Conservation (phyloP, 2,797 vertebrate species). For the Cuculus canorus region DNA sequence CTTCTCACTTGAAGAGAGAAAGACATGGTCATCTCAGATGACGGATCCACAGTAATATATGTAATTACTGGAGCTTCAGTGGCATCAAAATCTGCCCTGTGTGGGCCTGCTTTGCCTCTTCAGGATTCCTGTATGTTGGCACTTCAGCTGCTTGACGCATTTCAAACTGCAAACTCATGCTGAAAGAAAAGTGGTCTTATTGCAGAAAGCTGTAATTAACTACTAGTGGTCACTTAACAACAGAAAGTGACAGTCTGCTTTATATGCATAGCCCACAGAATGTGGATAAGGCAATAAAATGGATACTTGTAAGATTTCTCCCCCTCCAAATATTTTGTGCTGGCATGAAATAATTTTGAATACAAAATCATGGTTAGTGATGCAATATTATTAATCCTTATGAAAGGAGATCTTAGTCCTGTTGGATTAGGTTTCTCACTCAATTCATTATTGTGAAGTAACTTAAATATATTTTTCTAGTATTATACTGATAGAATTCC, state of each 20-base stretch:
- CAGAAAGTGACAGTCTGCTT: neutral
- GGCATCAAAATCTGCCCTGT: neutral
- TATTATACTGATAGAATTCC: neutral
- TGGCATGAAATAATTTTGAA: slow-evolving; percentile 62
- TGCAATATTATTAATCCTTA: slow-evolving; percentile 60
- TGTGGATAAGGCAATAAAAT: slow-evolving; percentile 50
- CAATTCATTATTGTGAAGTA: slow-evolving; percentile 28
- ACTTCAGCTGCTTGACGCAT: neutral
- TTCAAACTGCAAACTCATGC: neutral
- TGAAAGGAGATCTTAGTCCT: slow-evolving; percentile 45
- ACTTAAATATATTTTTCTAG: slow-evolving; percentile 65
- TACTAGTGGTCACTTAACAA: neutral
- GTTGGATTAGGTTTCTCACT: slow-evolving; percentile 22
- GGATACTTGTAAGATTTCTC: slow-evolving; percentile 27
- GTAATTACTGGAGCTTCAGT: neutral
- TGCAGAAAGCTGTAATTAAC: neutral
- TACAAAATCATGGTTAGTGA: slow-evolving; percentile 60
- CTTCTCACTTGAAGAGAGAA: neutral
- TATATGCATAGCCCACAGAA: neutral
- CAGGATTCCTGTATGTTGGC: neutral
- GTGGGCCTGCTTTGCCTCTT: neutral
- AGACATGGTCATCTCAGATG: neutral
- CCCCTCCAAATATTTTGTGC: slow-evolving; percentile 16
- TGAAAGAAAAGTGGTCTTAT: neutral
- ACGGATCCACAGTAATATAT: neutral